Base-by-base conservation (phyloP, 1,140 invertebrate species). In the Meteorus sp. region DNA sequence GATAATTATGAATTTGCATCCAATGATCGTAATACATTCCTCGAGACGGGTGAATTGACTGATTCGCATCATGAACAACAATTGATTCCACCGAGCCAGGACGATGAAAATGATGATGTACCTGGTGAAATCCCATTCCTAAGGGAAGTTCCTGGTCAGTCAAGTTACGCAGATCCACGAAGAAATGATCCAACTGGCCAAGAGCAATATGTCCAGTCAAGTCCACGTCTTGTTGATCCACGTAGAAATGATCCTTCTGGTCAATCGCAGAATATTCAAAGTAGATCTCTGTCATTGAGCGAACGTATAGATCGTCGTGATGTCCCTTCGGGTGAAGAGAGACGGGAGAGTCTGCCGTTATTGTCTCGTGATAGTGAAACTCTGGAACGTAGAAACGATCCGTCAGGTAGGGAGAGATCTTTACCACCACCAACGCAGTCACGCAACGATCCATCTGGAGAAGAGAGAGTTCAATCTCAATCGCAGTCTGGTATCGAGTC, bases 1-100 rank as follows among this genome's bases (percentile, higher is more conserved):
- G 77, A 80, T 27, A 79, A 78, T 54, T 80, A 79, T 17, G 77
- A 80, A 31, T 80, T 80, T 11, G 77, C 78, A 2, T 78, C 77
- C 5, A 79, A 77, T 11, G 78, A 79, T 23, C 66, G 78, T 33
- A 80, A 79, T 11, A 80, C 78, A 1, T 79, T 80, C 29, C 55
- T 80, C 23, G 78, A 80, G 45, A 80, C 78, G 4, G 78, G 78
- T 0, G 78, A 80, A 45, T 43, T 80, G 6, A 80, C 78, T 0
- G 78, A 80, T 59, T 73, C 76, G 1, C 78, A 80, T 62, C 72
- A 74, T 39, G 75, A 78, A 15, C 75, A 75, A n/a, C 72, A 77
- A 41, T 54, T 69, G 0, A 67, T 65, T 8, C 69, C 76, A 0
- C 69, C 71, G 2, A 77, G 66, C 51, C 77, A 79, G 47, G 77